Conservation (phyloP, 2,888 invertebrate genomes). For the Julus scandinavius region DNA sequence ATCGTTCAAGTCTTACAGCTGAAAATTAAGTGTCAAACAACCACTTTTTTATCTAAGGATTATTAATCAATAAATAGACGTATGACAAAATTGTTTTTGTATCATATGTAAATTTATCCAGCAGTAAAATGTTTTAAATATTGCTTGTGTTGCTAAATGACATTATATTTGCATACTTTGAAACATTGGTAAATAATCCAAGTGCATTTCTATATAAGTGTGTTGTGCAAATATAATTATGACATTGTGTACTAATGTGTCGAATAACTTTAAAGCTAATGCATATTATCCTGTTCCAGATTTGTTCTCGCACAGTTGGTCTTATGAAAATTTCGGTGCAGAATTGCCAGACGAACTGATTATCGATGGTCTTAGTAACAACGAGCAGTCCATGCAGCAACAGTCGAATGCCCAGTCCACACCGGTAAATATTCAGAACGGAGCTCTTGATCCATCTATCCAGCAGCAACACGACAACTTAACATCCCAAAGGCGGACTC, state of each 20-base stretch:
- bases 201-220: not conserved
- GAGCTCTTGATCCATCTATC: constrained; percentile 58
- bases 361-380: constrained; percentile 71
- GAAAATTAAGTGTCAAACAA: too few species aligned
- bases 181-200: not conserved
- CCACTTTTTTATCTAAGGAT: too few species aligned
- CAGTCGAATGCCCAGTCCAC: constrained; percentile 66
- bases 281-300: constrained; percentile 70
- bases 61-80: too few species aligned
- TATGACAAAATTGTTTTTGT: too few species aligned
- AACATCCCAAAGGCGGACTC: constrained; percentile 54
- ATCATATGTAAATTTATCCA: too few species aligned
- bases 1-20: too few species aligned
- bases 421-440: constrained; percentile 59
- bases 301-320: constrained; percentile 84
- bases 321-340: constrained; percentile 77
- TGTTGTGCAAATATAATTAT: not conserved
- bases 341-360: constrained; percentile 92
- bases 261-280: not conserved
- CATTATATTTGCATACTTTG: not conserved
- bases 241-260: not conserved
- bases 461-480: constrained; percentile 70
- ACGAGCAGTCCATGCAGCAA: constrained; percentile 69
- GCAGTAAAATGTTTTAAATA: too few species aligned
- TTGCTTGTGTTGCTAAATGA: too few species aligned